phyloP scores from a whole-genome alignment of 2,797 vertebrate species.

The Artibeus jamaicensis region DNA sequence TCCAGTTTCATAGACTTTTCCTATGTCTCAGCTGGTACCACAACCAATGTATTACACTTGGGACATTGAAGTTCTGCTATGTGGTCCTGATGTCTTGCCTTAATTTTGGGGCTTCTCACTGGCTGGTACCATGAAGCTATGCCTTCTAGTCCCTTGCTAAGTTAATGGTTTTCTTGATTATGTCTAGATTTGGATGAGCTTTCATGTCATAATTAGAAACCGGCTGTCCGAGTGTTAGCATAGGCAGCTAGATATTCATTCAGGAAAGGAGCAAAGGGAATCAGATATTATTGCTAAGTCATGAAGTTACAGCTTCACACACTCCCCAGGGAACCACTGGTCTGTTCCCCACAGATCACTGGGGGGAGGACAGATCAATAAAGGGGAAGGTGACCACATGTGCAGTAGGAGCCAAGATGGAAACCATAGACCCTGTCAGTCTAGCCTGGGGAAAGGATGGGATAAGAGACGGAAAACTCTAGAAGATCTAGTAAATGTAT shows the following conservation, averaged over 20 bases:
- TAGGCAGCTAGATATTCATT: too few relatives aligned
- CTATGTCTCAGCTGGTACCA: not conserved
- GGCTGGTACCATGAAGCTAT: not conserved
- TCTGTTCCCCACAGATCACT: not conserved
- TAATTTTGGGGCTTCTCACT: too few relatives aligned
- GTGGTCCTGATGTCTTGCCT: not conserved
- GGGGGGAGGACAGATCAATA: not conserved
- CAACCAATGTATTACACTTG: too few relatives aligned
- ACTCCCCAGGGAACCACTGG: not conserved
- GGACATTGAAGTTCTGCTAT: not conserved
- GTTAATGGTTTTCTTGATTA: not conserved
- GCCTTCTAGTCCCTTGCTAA: not conserved
- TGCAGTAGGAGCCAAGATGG: not conserved
- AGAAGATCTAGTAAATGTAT: not conserved
- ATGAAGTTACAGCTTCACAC: not conserved
- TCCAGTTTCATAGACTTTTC: not conserved
- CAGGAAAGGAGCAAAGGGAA: too few relatives aligned
- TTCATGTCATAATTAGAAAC: not conserved
- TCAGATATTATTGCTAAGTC: not conserved
- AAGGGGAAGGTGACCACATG: not conserved
- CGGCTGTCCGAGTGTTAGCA: not conserved
- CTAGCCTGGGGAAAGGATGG: not conserved
- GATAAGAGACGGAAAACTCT: not conserved
- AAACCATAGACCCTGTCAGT: not conserved
- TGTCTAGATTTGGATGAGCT: not conserved